Evolutionary conservation across 2,888 invertebrate species (phyloP).

Genomic region (Meteorus cinctellus): DNA sequence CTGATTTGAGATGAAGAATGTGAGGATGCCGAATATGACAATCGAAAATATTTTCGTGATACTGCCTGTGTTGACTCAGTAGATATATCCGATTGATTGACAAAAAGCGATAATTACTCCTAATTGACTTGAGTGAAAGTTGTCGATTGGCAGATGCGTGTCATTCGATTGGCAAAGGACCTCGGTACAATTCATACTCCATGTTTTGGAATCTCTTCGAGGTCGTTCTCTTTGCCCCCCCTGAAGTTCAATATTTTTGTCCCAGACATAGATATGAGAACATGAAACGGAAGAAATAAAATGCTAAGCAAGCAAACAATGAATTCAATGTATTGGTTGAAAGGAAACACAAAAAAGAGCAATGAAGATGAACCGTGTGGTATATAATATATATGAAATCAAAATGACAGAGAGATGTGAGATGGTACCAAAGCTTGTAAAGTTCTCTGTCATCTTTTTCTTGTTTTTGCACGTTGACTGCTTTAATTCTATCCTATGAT

Average conservation of each 20-base stretch:
- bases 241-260: not conserved
- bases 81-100: slow-evolving; percentile 62
- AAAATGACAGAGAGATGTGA: not conserved
- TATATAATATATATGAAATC: not conserved
- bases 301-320: not conserved
- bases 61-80: slow-evolving; percentile 62
- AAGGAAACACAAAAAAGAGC: not conserved
- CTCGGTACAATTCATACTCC: slow-evolving; percentile 27
- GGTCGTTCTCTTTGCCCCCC: not conserved
- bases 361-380: not conserved
- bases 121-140: slow-evolving; percentile 43
- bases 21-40: slow-evolving; percentile 19
- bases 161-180: slow-evolving; percentile 22
- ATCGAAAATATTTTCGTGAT: slow-evolving; percentile 48
- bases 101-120: slow-evolving; percentile 40
- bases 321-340: not conserved
- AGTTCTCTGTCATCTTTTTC: not conserved
- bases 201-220: not conserved
- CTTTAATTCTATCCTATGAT: slow-evolving; percentile 48
- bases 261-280: not conserved
- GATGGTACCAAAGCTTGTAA: not conserved
- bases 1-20: slow-evolving; percentile 13
- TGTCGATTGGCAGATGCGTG: slow-evolving; percentile 23
- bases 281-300: not conserved
- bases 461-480: slow-evolving; percentile 45